Base-by-base conservation (phyloP, 2,797 vertebrate genomes). In the Zalophus californianus region DNA sequence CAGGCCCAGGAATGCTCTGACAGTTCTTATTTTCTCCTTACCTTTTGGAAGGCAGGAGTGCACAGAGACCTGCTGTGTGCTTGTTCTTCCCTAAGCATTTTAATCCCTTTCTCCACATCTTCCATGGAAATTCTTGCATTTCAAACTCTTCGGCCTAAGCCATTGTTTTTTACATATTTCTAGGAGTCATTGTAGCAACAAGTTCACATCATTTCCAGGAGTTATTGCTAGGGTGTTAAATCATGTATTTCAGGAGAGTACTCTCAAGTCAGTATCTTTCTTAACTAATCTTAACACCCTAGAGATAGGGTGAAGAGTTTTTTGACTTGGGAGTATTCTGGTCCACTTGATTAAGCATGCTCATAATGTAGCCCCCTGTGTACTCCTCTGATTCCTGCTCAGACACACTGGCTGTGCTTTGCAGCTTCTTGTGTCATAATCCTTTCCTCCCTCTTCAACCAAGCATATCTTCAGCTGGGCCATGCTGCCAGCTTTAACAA, bases 221-320 rank as follows among this genome's bases (percentile, higher is more conserved):
- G 60, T 91, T 95, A 38, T 86, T 96, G 4, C 5, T 21, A 94
- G n/a, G 20, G 56, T 83, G 15, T 13, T 92, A 88, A 92, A 77
- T 77, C 16, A 7, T 85, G 18, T 29, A 52, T 73, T n/a, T 92
- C 38, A 84, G 35, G 78, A 70, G 79, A 87, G 23, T 27, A 84
- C 38, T 20, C 38, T 10, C 2, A 79, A 87, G 15, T 60, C 2
- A 58, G 18, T 68, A 79, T 25, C 54, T 41, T 94, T 93, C 25
- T 73, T 41, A 79, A 62, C 25, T 35, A 80, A 15, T 84, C 60
- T 79, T 94, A 75, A 58, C 7, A 54, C 23, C 15, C 56, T 44
- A 80, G 75, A 72, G 25, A 38, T 60, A 25, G 18, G 4, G 6
- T 66, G 14, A 93, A 89, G 54, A 82, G 25, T 78, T 92, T 68